A percentile compares a stretch with the other conserved stretches of the same genome.
phyloP scores from a whole-genome alignment of 1,140 invertebrate species.

The Macrosteles quadrilineatus region DNA sequence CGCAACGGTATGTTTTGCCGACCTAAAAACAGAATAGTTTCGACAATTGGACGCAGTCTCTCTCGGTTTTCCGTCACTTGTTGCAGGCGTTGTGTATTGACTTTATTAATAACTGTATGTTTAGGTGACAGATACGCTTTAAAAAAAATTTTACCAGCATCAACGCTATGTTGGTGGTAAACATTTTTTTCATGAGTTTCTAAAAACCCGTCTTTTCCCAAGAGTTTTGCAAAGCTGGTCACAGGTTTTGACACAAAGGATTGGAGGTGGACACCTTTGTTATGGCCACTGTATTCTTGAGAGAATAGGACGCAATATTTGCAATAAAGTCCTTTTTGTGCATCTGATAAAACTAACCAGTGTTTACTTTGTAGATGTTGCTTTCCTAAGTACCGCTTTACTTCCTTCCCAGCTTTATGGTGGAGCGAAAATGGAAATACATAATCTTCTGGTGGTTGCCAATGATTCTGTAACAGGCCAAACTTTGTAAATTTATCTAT shows the following conservation, averaged over 20 bases:
- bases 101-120: slow-evolving; percentile 29
- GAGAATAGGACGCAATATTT: slow-evolving; percentile 42
- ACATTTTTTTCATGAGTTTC: slow-evolving; percentile 31
- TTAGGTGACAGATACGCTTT: slow-evolving; percentile 30
- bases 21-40: slow-evolving; percentile 41
- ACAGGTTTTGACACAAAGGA: slow-evolving; percentile 32
- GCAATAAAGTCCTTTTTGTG: slow-evolving; percentile 37
- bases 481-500: slow-evolving; percentile 10
- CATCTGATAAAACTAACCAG: slow-evolving; percentile 41
- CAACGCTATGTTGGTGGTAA: slow-evolving; percentile 41
- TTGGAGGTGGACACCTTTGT: slow-evolving; percentile 34
- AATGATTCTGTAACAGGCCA: slow-evolving; percentile 4
- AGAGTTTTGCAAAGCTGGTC: slow-evolving; percentile 39
- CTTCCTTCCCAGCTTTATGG: slow-evolving; percentile 14
- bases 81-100: slow-evolving; percentile 20
- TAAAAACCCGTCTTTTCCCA: slow-evolving; percentile 38
- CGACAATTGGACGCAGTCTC: slow-evolving; percentile 38
- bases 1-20: slow-evolving; percentile 43
- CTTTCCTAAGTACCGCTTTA: slow-evolving; percentile 4
- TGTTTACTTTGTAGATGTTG: slow-evolving; percentile 35
- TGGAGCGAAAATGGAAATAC: slow-evolving; percentile 15
- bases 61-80: slow-evolving; percentile 42
- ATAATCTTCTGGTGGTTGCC: slow-evolving; percentile 26
- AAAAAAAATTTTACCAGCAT: slow-evolving; percentile 38
- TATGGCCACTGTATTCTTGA: slow-evolving; percentile 29